These are phyloP conservation scores for Gymnopithys bicolor DNA, from an alignment of 2,797 vertebrate genomes.

Conservation along the genomic window DNA sequence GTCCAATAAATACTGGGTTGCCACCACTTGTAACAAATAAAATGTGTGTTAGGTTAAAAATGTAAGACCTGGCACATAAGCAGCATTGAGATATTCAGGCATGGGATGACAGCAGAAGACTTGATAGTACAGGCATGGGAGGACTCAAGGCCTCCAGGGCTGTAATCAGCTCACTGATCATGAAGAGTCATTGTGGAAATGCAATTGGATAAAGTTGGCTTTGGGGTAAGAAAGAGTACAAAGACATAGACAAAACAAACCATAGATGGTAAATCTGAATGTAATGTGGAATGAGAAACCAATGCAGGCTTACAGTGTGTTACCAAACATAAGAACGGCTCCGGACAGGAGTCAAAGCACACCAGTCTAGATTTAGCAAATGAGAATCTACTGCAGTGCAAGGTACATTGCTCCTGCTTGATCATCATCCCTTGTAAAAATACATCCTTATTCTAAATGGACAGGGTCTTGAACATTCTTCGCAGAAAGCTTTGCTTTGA, in stretches of 20 bases:
- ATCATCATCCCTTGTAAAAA: neutral
- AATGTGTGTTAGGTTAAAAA: neutral
- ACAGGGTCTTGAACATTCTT: neutral
- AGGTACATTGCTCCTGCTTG: neutral
- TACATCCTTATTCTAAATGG: neutral
- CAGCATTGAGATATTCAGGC: neutral
- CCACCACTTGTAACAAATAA: neutral
- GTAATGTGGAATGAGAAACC: neutral
- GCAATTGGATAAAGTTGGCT: neutral
- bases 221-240: neutral
- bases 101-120: neutral
- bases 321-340: neutral
- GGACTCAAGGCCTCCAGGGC: neutral
- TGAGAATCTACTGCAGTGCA: neutral
- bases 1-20: neutral
- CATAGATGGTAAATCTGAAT: neutral
- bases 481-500: neutral
- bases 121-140: neutral
- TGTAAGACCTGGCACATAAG: neutral
- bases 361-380: neutral
- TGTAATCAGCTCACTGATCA: neutral
- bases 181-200: neutral
- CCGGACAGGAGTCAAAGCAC: neutral
- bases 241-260: neutral
- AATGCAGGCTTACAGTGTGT: neutral